These are phyloP conservation scores for Chiroxiphia lanceolata DNA, from an alignment of 2,797 vertebrate species.

Conservation along the genomic window DNA sequence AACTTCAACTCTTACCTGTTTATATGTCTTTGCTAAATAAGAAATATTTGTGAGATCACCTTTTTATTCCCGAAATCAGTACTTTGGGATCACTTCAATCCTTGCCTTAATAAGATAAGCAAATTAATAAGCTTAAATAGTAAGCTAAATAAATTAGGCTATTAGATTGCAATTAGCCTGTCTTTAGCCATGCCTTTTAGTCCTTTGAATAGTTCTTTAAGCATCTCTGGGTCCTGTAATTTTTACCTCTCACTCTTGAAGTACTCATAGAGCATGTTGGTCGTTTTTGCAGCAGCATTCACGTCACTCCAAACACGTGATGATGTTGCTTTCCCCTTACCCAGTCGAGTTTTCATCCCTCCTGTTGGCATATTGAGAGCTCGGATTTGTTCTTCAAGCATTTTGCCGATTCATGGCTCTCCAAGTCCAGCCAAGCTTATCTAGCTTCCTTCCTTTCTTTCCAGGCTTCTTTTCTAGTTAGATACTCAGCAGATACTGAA, in stretches of 20 bases:
- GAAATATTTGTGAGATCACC: not conserved
- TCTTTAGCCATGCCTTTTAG: not conserved
- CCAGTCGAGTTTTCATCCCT: not conserved
- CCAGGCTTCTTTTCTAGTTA: not conserved
- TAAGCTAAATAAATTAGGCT: not conserved
- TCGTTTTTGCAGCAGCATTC: not conserved
- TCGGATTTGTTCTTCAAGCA: not conserved
- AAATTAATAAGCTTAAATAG: conserved; percentile 16
- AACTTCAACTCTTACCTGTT: not conserved
- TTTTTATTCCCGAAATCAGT: not conserved
- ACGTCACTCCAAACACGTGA: not conserved
- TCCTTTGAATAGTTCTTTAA: not conserved
- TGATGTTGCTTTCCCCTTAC: not conserved
- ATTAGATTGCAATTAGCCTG: not conserved
- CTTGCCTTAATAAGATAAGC: not conserved
- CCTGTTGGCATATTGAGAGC: not conserved
- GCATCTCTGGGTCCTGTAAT: not conserved
- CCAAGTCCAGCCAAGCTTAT: not conserved
- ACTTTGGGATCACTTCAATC: not conserved
- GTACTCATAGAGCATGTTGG: fast-evolving
- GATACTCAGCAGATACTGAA: not conserved
- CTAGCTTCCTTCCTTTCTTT: not conserved
- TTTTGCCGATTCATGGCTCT: not conserved
- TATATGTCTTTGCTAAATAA: not conserved
- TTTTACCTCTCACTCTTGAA: not conserved